Evolutionary conservation across 1,140 invertebrate species (phyloP).

Genomic region (Papilio glaucus): DNA sequence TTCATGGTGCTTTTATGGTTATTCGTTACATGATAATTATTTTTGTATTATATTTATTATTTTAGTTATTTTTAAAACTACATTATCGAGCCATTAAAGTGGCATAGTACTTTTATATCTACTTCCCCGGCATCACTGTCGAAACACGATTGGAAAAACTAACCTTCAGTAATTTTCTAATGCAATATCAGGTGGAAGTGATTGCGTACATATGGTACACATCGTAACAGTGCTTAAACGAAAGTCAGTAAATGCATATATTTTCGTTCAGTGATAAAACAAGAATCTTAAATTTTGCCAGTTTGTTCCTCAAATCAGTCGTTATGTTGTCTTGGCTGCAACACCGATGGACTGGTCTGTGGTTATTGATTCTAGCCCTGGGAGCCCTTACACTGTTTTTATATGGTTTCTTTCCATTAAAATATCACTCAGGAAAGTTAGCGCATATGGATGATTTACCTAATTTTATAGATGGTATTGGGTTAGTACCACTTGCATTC

Average conservation of each 20-base stretch:
- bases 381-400: conserved; percentile 81
- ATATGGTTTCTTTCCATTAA: conserved; percentile 85
- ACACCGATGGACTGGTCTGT: conserved; percentile 75
- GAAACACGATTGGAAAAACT: conserved; percentile 24
- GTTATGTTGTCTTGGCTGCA: conserved; percentile 72
- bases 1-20: not conserved
- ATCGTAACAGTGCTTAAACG: conserved; percentile 20
- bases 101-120: not conserved
- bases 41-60: conserved; percentile 12
- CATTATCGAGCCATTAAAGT: not conserved
- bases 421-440: conserved; percentile 79
- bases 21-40: conserved; percentile 8
- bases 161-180: conserved; percentile 24
- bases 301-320: conserved; percentile 33
- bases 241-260: not conserved
- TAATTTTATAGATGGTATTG: conserved; percentile 80
- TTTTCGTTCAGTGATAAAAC: not conserved
- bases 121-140: not conserved
- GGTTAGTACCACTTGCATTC: conserved; percentile 61
- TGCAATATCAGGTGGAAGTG: conserved; percentile 30
- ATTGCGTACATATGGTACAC: conserved; percentile 26
- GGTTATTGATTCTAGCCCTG: conserved; percentile 66
- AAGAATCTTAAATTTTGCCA: not conserved
- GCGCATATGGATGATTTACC: conserved; percentile 83
- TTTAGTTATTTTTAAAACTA: not conserved